These are phyloP conservation scores for Cheilosia impressa DNA, from an alignment of 2,888 invertebrate genomes.

Conservation along the genomic window DNA sequence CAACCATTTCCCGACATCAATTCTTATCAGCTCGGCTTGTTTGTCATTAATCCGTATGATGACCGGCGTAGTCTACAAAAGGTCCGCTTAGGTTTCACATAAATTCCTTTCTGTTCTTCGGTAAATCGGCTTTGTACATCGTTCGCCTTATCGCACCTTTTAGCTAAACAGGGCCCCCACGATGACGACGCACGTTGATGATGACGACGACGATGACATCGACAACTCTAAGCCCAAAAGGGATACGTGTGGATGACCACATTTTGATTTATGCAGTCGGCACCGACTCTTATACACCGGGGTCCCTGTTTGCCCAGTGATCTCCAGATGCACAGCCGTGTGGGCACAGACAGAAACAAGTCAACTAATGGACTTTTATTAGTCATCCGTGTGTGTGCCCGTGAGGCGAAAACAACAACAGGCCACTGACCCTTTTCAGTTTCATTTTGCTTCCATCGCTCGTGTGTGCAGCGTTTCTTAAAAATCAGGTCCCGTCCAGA, in stretches of 20 bases:
- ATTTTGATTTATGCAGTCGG: conserved; percentile 55
- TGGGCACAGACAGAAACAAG: conserved; percentile 46
- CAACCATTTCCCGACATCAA: conserved; percentile 5
- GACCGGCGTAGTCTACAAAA: conserved; percentile 4
- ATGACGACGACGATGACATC: conserved; percentile 13
- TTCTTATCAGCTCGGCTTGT: conserved; percentile 37
- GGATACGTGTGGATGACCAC: conserved; percentile 27
- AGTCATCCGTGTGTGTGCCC: conserved; percentile 39
- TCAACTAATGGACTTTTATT: conserved; percentile 72
- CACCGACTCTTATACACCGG: not conserved
- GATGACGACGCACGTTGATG: conserved; percentile 8
- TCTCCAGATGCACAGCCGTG: not conserved
- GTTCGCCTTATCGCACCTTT: conserved; percentile 44
- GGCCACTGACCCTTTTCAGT: conserved; percentile 71
- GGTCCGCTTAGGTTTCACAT: conserved; percentile 7
- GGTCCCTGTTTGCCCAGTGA: conserved; percentile 15
- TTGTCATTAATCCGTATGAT: conserved; percentile 44
- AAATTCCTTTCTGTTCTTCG: not conserved
- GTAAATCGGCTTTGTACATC: conserved; percentile 14
- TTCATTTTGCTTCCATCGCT: conserved; percentile 52
- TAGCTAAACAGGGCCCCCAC: conserved; percentile 6
- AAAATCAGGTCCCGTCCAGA: conserved; percentile 29
- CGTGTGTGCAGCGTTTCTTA: conserved; percentile 15
- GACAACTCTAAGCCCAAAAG: conserved; percentile 16
- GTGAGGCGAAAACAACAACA: conserved; percentile 19